A percentile compares a stretch with the other conserved stretches of the same genome.
phyloP scores from a whole-genome alignment of 1,140 invertebrate species.

The Trachymyrmex septentrionalis region DNA sequence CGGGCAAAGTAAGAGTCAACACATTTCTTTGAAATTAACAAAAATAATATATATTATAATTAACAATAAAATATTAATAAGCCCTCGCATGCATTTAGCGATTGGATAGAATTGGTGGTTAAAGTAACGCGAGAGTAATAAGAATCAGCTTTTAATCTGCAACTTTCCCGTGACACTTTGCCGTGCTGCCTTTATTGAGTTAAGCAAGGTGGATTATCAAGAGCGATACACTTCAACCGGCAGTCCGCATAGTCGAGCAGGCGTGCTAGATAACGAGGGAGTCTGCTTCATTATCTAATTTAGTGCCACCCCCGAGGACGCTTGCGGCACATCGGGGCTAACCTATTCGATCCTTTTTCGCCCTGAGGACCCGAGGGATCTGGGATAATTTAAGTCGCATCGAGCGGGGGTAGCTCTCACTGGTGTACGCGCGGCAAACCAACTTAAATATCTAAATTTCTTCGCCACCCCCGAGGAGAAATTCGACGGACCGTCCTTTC shows the following conservation, averaged over 20 bases:
- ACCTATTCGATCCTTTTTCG: conserved; percentile 58
- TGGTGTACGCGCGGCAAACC: not conserved
- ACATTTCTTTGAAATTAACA: too few relatives aligned
- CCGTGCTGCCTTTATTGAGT: conserved; percentile 46
- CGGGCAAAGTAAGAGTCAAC: too few relatives aligned
- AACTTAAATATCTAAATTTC: conserved; percentile 63
- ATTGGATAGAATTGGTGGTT: not conserved
- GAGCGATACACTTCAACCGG: conserved; percentile 59
- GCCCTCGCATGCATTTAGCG: not conserved
- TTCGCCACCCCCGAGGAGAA: conserved; percentile 37
- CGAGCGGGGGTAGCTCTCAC: conserved; percentile 8
- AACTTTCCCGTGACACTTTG: conserved; percentile 35
- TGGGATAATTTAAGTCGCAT: conserved; percentile 60
- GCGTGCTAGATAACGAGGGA: not conserved
- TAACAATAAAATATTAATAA: conserved; percentile 38
- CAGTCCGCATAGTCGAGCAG: conserved; percentile 47
- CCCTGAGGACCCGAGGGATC: conserved; percentile 14
- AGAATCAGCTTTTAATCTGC: conserved; percentile 33
- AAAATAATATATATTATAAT: too few relatives aligned
- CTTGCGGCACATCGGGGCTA: conserved; percentile 61
- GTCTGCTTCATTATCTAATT: conserved; percentile 65
- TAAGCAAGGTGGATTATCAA: conserved; percentile 58
- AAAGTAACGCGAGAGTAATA: not conserved
- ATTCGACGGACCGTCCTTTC: conserved; percentile 22
- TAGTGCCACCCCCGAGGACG: conserved; percentile 41